Evolutionary conservation across 37 sponge, comb jelly and placozoan species (phyloP).

Genomic region (Theonella swinhoei): DNA sequence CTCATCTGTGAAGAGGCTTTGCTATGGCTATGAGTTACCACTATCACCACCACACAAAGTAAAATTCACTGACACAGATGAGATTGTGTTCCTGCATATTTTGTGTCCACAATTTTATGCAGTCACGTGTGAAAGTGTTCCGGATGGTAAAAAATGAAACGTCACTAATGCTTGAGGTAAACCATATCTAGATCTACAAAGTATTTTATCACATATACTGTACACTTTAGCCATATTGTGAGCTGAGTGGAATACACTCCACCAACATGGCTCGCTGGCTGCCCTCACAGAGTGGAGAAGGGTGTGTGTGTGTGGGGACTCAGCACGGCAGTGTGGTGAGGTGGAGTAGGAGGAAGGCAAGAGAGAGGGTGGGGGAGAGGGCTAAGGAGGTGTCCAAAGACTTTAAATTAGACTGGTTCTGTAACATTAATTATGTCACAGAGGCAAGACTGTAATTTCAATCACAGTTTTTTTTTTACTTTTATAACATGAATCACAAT

Average conservation of each 20-base stretch:
- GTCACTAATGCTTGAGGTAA: neutral
- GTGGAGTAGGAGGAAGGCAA: neutral
- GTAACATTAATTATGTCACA: too few relatives aligned
- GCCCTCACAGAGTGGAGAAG: neutral
- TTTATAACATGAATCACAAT: too few relatives aligned
- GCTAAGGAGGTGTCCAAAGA: neutral
- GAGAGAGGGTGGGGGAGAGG: neutral
- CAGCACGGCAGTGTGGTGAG: neutral
- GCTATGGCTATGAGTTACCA: neutral
- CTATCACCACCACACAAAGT: neutral
- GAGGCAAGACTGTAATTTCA: too few relatives aligned
- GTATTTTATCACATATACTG: neutral
- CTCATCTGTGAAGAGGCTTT: neutral
- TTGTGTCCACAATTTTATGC: neutral
- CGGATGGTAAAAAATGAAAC: neutral
- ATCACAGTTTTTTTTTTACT: too few relatives aligned
- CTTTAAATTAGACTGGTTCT: neutral
- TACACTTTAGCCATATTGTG: neutral
- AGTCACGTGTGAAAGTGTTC: neutral
- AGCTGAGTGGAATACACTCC: neutral
- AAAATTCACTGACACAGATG: neutral
- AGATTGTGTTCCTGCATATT: neutral
- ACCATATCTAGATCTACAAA: neutral
- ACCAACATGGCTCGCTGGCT: constrained; percentile 16
- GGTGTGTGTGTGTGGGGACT: constrained; percentile 16